Evolutionary conservation across 2,888 invertebrate species (phyloP).

Genomic region (Ophion slaviceki): DNA sequence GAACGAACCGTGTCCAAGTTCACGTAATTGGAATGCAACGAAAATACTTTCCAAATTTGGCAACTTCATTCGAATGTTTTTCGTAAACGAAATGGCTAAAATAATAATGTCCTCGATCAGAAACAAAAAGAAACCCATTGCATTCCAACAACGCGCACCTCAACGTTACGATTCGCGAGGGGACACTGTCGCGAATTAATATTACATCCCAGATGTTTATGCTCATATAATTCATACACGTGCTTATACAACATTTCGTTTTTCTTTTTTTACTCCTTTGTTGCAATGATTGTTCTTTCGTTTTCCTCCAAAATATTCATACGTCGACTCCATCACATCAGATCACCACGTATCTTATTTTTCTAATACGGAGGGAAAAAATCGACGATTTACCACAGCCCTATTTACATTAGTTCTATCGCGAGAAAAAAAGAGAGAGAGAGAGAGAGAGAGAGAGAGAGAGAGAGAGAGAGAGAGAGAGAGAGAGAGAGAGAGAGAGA

Average conservation of each 20-base stretch:
- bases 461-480: too few species aligned
- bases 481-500: too few species aligned
- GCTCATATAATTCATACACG: neutral
- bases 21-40: too few species aligned
- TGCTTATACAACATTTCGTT: neutral
- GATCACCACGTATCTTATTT: neutral
- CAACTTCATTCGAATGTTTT: too few species aligned
- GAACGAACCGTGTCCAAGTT: too few species aligned
- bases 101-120: neutral
- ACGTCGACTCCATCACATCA: neutral
- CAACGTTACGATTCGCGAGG: neutral
- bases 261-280: neutral
- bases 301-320: neutral
- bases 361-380: neutral
- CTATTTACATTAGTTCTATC: slow-evolving; percentile 31
- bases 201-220: slow-evolving; percentile 4
- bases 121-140: neutral
- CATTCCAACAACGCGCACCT: neutral
- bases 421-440: neutral
- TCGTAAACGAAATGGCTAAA: too few species aligned
- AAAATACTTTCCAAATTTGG: too few species aligned
- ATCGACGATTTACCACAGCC: slow-evolving; percentile 16
- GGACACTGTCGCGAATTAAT: neutral
- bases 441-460: too few species aligned
- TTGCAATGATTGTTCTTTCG: slow-evolving; percentile 25